A percentile compares a stretch with the other conserved stretches of the same genome.
Conservation (phyloP, 2,797 vertebrate species). For the Leucoraja ocellata region DNA sequence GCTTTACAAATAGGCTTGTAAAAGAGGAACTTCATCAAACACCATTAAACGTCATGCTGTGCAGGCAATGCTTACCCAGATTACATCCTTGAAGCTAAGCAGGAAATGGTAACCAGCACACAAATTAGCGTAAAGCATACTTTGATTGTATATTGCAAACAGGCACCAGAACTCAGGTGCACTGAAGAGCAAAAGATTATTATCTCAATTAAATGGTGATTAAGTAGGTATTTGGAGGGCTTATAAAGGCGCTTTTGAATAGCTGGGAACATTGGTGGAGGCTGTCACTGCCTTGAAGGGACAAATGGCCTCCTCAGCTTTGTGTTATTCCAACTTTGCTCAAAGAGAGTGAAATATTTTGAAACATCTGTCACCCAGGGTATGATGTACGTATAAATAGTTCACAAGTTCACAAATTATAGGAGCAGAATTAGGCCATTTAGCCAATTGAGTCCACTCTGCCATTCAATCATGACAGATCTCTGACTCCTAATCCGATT, state of each 20-base stretch:
- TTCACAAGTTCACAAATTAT: too few relatives aligned
- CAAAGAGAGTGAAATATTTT: not conserved
- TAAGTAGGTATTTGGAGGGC: not conserved
- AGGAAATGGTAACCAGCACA: not conserved
- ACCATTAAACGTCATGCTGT: not conserved
- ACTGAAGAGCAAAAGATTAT: not conserved
- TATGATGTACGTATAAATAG: not conserved
- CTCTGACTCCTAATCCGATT: too few relatives aligned
- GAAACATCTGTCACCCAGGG: not conserved
- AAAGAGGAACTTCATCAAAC: not conserved
- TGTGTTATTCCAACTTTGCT: not conserved
- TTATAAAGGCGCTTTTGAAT: not conserved
- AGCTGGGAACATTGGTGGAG: not conserved
- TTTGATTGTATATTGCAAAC: not conserved
- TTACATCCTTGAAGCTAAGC: not conserved
- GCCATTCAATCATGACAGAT: too few relatives aligned
- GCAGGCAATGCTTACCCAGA: not conserved
- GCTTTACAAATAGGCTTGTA: not conserved
- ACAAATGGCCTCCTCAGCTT: not conserved
- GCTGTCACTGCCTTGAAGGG: not conserved
- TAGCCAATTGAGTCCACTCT: too few relatives aligned
- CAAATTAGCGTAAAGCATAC: not conserved
- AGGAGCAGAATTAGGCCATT: too few relatives aligned
- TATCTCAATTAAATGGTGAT: not conserved
- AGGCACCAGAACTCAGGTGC: not conserved